Evolutionary conservation across 2,797 vertebrate genomes (phyloP).

Genomic region (Platyrinchus mystaceus): DNA sequence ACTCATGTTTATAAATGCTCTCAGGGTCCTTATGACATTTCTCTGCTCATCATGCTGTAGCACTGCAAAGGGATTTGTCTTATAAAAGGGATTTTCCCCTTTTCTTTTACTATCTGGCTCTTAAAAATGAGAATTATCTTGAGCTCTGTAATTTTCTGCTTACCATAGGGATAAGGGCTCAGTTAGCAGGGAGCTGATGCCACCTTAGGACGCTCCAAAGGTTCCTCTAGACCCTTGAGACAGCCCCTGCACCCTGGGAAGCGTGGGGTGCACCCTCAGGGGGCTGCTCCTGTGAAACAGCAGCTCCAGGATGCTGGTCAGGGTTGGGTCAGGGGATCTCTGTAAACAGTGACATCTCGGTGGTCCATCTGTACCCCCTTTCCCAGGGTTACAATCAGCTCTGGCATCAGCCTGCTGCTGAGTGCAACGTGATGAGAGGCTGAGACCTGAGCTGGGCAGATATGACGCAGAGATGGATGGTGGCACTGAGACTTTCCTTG

Average conservation of each 20-base stretch:
- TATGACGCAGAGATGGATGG: slow-evolving; percentile 48
- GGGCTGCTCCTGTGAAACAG: neutral
- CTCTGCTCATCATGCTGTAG: neutral
- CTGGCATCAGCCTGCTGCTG: rapidly evolving
- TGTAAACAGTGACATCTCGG: neutral
- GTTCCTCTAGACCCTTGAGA: neutral
- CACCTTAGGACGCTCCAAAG: neutral
- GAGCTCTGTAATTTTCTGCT: neutral
- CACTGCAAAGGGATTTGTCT: neutral
- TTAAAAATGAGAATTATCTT: neutral
- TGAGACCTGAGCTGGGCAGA: slow-evolving; percentile 41
- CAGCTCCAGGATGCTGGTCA: neutral
- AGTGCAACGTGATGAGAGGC: slow-evolving; percentile 25
- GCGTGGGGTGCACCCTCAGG: neutral
- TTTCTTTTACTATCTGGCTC: neutral
- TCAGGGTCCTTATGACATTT: neutral
- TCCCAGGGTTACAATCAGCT: neutral
- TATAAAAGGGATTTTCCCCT: neutral
- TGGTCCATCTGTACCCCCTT: neutral
- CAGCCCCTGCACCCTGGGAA: neutral
- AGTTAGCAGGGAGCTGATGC: neutral
- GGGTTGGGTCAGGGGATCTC: neutral
- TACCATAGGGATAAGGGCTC: neutral
- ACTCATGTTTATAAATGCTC: neutral
- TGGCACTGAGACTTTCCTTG: neutral